Percentiles rank a stretch among this genome's conserved stretches.
phyloP scores from a whole-genome alignment of 2,888 invertebrate species.

The Gymnocheta viridis region DNA sequence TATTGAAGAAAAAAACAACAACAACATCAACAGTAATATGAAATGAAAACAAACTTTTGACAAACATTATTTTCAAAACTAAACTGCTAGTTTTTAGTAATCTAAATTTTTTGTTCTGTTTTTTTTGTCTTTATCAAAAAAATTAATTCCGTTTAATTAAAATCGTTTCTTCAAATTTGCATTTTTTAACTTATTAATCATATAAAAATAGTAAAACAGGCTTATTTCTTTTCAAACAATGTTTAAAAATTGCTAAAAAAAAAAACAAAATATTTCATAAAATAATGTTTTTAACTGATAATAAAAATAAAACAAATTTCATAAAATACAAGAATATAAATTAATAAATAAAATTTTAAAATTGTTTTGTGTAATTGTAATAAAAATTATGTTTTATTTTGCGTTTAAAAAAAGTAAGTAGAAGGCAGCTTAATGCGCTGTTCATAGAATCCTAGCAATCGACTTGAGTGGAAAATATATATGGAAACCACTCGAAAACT shows the following conservation, averaged over 20 bases:
- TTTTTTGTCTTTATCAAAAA: not conserved
- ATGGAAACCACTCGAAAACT: no score
- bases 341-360: slow-evolving; percentile 82
- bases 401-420: not conserved
- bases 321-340: slow-evolving; percentile 72
- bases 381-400: slow-evolving; percentile 71
- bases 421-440: not conserved
- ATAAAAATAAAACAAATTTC: slow-evolving; percentile 59
- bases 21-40: slow-evolving; percentile 44
- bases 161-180: not conserved
- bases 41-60: not conserved
- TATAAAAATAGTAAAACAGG: slow-evolving; percentile 32
- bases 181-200: not conserved
- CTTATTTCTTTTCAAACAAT: slow-evolving; percentile 56
- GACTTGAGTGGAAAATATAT: no score
- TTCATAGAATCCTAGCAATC: no score
- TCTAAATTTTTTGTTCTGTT: not conserved
- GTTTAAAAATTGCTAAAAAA: not conserved
- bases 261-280: slow-evolving; percentile 48
- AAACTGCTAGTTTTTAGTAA: slow-evolving; percentile 26
- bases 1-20: slow-evolving; percentile 48
- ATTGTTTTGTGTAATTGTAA: slow-evolving; percentile 83
- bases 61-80: slow-evolving; percentile 22
- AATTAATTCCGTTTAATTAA: not conserved
- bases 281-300: slow-evolving; percentile 70